A percentile compares a stretch with the other conserved stretches of the same genome.
phyloP scores from a whole-genome alignment of 2,888 invertebrate species.

The Itoplectis maculator region DNA sequence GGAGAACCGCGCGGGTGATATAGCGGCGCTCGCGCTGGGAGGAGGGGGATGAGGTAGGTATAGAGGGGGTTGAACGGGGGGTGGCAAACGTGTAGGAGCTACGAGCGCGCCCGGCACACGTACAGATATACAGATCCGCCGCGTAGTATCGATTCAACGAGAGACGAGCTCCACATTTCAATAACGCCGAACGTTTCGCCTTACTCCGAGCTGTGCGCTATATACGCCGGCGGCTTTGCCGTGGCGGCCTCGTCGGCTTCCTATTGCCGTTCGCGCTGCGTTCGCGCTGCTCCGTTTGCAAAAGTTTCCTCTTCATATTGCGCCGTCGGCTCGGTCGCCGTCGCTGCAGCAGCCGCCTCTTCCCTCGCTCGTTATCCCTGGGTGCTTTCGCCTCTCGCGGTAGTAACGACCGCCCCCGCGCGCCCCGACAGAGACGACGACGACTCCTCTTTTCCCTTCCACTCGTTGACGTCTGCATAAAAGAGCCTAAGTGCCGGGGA shows the following conservation, averaged over 20 bases:
- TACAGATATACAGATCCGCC: conserved; percentile 65
- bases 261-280: conserved; percentile 25
- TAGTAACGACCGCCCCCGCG: conserved; percentile 53
- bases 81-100: conserved; percentile 4
- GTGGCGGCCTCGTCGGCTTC: conserved; percentile 39
- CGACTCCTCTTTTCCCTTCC: conserved; percentile 19
- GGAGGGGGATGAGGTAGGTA: too few relatives aligned
- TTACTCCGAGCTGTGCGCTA: conserved; percentile 43
- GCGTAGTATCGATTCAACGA: conserved; percentile 79
- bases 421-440: too few relatives aligned
- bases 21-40: too few relatives aligned
- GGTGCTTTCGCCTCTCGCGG: conserved; percentile 20
- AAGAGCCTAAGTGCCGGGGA: conserved; percentile 34
- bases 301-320: conserved; percentile 62
- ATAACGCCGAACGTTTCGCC: conserved; percentile 74
- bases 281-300: conserved; percentile 52
- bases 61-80: too few relatives aligned
- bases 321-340: conserved; percentile 2
- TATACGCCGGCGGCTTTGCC: conserved; percentile 56
- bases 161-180: conserved; percentile 80
- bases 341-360: neutral
- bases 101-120: conserved; percentile 34
- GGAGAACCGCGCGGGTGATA: conserved; percentile 59
- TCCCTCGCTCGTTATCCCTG: conserved; percentile 45
- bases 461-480: conserved; percentile 41